phyloP scores from a whole-genome alignment of 2,113 vertebrate genomes.

The Cricetomys ansorgei region DNA sequence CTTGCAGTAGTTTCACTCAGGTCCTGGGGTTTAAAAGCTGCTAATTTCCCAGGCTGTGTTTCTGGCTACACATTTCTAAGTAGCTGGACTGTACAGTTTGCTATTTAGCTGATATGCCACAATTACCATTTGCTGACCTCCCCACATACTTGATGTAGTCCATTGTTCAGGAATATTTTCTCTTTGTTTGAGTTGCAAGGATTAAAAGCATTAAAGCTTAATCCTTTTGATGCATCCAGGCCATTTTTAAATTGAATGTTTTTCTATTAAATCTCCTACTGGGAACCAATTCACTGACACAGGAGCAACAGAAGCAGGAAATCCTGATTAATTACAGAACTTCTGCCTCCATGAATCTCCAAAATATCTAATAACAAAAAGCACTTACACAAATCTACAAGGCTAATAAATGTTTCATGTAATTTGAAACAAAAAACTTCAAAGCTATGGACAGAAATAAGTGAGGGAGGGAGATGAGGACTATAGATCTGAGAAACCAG shows the following conservation, averaged over 20 bases:
- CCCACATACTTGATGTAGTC: slow-evolving; percentile 71
- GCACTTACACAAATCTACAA: slow-evolving; percentile 67
- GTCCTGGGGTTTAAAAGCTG: slow-evolving; percentile 27
- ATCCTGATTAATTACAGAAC: slow-evolving; percentile 82
- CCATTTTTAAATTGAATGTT: slow-evolving; percentile 84
- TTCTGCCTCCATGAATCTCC: slow-evolving; percentile 72
- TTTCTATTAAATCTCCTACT: slow-evolving; percentile 85
- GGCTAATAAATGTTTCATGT: slow-evolving; percentile 72
- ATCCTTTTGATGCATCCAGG: slow-evolving; percentile 81
- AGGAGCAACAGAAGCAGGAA: slow-evolving; percentile 57
- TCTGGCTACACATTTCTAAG: slow-evolving; percentile 54
- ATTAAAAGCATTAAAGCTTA: slow-evolving; percentile 85
- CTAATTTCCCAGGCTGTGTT: slow-evolving; percentile 35
- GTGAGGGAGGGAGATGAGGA: slow-evolving; percentile 5
- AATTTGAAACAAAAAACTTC: slow-evolving; percentile 74
- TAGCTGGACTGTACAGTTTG: slow-evolving; percentile 51
- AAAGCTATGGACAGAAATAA: slow-evolving; percentile 67
- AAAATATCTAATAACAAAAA: slow-evolving; percentile 74
- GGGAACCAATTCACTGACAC: slow-evolving; percentile 78
- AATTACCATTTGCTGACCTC: slow-evolving; percentile 75
- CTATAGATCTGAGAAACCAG: neutral
- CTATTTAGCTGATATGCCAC: slow-evolving; percentile 60
- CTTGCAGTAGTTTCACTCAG: slow-evolving; percentile 49
- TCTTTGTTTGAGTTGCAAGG: slow-evolving; percentile 80
- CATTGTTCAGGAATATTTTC: slow-evolving; percentile 72